Evolutionary conservation across 1,140 invertebrate species (phyloP), one percentile per base, ranked within the genome.

Genomic region (Diprion similis): DNA sequence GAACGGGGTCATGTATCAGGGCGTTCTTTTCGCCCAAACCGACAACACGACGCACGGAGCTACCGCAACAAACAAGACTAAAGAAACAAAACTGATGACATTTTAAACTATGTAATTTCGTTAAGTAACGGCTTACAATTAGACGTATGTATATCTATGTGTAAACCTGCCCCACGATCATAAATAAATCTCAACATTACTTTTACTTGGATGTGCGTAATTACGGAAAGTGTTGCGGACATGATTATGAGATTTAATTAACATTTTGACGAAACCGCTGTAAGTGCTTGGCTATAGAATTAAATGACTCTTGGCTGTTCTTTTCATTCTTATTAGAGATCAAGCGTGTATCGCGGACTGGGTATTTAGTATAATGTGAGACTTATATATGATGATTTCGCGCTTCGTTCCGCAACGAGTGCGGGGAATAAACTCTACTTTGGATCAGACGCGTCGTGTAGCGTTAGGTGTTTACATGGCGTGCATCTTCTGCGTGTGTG

Each of bases 1-100:
- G 64, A 99, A 99, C 84, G 98, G 98, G 48, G 92, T 95, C 15
- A 93, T 93, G 81, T 98, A 97, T 82, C 94, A 96, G 87, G 96
- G 96, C 11, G 93, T 97, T 13, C 89, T 97, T 1, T 95, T 96
- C 85, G 94, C 95, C 65, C 93, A 94, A 84, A 86, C 82, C 6
- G 81, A 88, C 1, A 87, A 74, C 18, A 78, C 73, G 37, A 75
- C 46, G 74, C 79, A 74, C 73, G 10, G 70, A 24, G 79, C 73
- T 37, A 67, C 73, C 17, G 46, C 78, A 10, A 70, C 78, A 24
- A 81, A 76, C 11, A 79, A 80, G 65, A 80, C 76, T 72, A 81
- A 71, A 66, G 78, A 76, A 64, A 76, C 77, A 59, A 80, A 84
- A 78, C 51, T 59, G 7, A 59, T 9, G 47, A 72, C 64, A 46